A percentile compares a stretch with the other conserved stretches of the same genome.
Conservation (phyloP, 2,888 invertebrate genomes). For the Drosophila niveifrons region DNA sequence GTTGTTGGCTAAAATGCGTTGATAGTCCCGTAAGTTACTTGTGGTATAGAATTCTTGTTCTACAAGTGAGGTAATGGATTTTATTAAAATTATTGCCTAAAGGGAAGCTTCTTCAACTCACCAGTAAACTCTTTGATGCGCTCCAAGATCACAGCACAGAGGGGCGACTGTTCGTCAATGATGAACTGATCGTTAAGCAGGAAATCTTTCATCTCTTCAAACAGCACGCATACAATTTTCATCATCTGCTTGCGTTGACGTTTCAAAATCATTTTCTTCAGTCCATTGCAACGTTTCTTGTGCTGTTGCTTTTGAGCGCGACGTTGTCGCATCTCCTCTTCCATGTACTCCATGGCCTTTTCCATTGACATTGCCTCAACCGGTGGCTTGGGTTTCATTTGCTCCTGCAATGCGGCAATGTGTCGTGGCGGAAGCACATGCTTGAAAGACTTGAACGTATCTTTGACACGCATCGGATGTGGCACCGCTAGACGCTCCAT, state of each 20-base stretch:
- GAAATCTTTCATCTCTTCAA: slow-evolving; percentile 83
- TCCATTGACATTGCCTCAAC: slow-evolving; percentile 72
- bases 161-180: slow-evolving; percentile 72
- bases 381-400: slow-evolving; percentile 68
- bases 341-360: slow-evolving; percentile 79
- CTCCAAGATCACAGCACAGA: slow-evolving; percentile 76
- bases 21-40: slow-evolving; percentile 80
- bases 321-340: slow-evolving; percentile 81
- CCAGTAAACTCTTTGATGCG: slow-evolving; percentile 81
- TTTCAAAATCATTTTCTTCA: slow-evolving; percentile 69
- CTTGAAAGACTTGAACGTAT: slow-evolving; percentile 69
- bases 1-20: slow-evolving; percentile 81
- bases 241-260: slow-evolving; percentile 78
- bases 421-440: slow-evolving; percentile 68
- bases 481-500: slow-evolving; percentile 81
- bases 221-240: slow-evolving; percentile 80
- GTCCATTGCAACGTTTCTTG: slow-evolving; percentile 63
- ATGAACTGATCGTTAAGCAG: slow-evolving; percentile 81
- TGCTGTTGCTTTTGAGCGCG: slow-evolving; percentile 62
- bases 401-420: slow-evolving; percentile 64
- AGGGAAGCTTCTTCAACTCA: slow-evolving; percentile 39
- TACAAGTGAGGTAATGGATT: slow-evolving; percentile 26
- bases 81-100: neutral
- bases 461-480: slow-evolving; percentile 64
- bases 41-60: slow-evolving; percentile 81